Evolutionary conservation across 2,888 invertebrate species (phyloP), one percentile per base, ranked within the genome.

Genomic region (Drosophila neoperkinsi): DNA sequence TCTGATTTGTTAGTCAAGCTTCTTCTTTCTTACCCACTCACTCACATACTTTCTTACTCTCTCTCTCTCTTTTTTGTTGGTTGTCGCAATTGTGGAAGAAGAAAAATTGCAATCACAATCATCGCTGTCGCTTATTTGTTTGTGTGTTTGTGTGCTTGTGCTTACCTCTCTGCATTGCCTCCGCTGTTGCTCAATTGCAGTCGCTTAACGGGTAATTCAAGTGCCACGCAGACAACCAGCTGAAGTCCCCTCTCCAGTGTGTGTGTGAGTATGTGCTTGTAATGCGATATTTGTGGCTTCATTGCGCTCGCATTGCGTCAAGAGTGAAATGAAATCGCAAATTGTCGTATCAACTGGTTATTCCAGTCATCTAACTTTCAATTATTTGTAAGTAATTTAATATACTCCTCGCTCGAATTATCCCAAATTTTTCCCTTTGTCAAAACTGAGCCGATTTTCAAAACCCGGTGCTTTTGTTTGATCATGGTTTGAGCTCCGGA

Each of bases 231-330:
- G 64, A 36, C 70, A 63, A 33, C 41, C 43, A 56, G n/a, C 61
- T 55, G 16, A 18, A 56, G 56, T 60, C 36, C 25, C 56, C 21
- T 31, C 30, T n/a, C n/a, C 36, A 49, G 10, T 30, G 41, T 43
- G 4, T 51, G 31, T 66, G 11, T 51, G 56, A 31, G 46, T 64
- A 13, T 57, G 41, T 61, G 53, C 49, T 28, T 71, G 90, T 80
- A 90, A 88, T 90, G 75, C 60, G 90, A 87, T 90, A 85, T 82
- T 85, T 88, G 74, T 78, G 77, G 81, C 88, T 88, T 90, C 81
- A 90, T 80, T 88, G 90, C 77, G 65, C 71, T 81, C 64, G 53
- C 49, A 73, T 71, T 62, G 74, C 67, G 67, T 60, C 34, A 46
- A 70, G 52, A 64, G 77, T 62, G 73, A 74, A 77, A 78, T 65